These are phyloP conservation scores for Drosophila falleni DNA, from an alignment of 2,888 invertebrate species.

Conservation along the genomic window DNA sequence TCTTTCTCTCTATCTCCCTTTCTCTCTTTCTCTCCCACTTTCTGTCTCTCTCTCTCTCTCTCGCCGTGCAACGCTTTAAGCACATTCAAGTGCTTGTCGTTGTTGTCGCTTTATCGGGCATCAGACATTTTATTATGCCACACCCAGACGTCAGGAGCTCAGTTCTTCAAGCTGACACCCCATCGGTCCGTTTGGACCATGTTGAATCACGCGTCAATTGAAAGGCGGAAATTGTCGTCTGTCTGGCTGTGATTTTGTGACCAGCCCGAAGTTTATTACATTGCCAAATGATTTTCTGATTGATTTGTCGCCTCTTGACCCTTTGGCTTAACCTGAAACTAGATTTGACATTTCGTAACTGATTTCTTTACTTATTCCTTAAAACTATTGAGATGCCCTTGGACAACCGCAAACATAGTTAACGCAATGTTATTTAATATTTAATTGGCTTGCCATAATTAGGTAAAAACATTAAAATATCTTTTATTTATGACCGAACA, in stretches of 20 bases:
- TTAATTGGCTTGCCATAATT: slow-evolving; percentile 77
- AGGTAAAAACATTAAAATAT: slow-evolving; percentile 80
- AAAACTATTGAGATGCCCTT: slow-evolving; percentile 1
- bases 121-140: slow-evolving; percentile 72
- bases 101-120: slow-evolving; percentile 65
- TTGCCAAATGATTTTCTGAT: slow-evolving; percentile 65
- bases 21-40: too few relatives aligned
- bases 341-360: neutral
- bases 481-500: slow-evolving; percentile 66
- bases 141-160: slow-evolving; percentile 19
- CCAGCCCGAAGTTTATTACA: slow-evolving; percentile 70
- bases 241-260: slow-evolving; percentile 65
- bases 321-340: neutral
- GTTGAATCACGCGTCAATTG: slow-evolving; percentile 54
- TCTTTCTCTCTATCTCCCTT: neutral
- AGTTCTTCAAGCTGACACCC: slow-evolving; percentile 6
- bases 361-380: neutral
- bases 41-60: neutral
- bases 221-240: slow-evolving; percentile 75
- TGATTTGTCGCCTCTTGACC: slow-evolving; percentile 67
- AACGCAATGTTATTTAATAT: slow-evolving; percentile 70
- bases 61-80: slow-evolving; percentile 44
- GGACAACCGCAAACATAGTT: slow-evolving; percentile 58
- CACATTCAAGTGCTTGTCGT: slow-evolving; percentile 48
- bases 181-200: slow-evolving; percentile 18